Percentiles rank a stretch among this genome's conserved stretches.
Evolutionary conservation across 2,888 invertebrate species (phyloP).

Genomic region (Aethes cnicana): DNA sequence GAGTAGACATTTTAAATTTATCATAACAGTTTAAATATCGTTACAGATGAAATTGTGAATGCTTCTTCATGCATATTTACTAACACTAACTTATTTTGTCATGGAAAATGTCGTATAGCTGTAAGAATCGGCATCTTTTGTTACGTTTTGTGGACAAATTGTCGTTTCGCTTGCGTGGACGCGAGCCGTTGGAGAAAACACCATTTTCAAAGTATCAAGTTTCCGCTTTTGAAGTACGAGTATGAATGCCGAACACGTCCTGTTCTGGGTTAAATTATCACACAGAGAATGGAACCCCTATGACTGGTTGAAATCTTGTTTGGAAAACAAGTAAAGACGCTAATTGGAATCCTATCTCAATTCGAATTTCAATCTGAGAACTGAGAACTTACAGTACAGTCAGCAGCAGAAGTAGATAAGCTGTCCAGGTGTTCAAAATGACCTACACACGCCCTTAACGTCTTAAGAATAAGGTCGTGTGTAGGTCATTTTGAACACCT

Average conservation of each 20-base stretch:
- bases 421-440: too few relatives aligned
- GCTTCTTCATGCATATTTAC: too few relatives aligned
- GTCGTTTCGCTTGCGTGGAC: slow-evolving; percentile 1
- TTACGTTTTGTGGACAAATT: background rate
- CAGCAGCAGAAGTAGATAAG: too few relatives aligned
- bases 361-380: background rate
- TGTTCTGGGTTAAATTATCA: slow-evolving; percentile 17
- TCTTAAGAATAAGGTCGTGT: too few relatives aligned
- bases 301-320: slow-evolving; percentile 11
- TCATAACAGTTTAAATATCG: too few relatives aligned
- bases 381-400: too few relatives aligned
- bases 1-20: too few relatives aligned
- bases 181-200: slow-evolving; percentile 1
- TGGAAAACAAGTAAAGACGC: slow-evolving; percentile 11
- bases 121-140: background rate
- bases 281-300: slow-evolving; percentile 9
- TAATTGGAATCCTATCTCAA: slow-evolving; percentile 13
- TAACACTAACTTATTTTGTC: too few relatives aligned
- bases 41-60: too few relatives aligned
- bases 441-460: too few relatives aligned
- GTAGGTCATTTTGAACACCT: too few relatives aligned
- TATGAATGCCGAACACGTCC: slow-evolving; percentile 19
- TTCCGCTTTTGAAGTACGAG: background rate
- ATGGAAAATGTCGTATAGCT: background rate
- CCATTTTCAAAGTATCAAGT: background rate